Conservation (phyloP, 2,113 vertebrate genomes). For the Hipposideros armiger region DNA sequence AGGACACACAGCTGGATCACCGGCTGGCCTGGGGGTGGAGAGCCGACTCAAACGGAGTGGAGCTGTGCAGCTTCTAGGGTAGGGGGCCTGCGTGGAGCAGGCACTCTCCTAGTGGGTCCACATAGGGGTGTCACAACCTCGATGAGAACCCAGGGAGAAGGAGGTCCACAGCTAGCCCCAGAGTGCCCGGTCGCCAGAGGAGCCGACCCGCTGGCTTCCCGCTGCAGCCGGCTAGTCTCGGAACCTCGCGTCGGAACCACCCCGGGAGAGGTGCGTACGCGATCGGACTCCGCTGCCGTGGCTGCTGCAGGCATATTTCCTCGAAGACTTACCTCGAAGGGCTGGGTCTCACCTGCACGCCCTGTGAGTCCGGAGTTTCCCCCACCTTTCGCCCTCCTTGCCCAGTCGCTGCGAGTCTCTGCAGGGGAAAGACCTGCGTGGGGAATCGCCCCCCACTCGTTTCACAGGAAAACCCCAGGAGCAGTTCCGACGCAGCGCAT, state of each 20-base stretch:
- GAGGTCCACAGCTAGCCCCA: background rate
- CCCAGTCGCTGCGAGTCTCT: background rate
- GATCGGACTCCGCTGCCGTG: background rate
- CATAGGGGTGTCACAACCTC: background rate
- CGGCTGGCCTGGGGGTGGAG: background rate
- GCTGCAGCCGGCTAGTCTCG: background rate
- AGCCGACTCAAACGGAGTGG: background rate
- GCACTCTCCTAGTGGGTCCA: background rate
- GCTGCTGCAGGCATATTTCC: conserved; percentile 61
- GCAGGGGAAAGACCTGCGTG: conserved; percentile 12
- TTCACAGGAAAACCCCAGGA: conserved; percentile 56
- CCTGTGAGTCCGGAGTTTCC: conserved; percentile 52
- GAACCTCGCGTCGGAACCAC: background rate
- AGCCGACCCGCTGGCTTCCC: background rate
- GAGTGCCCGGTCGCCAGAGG: background rate
- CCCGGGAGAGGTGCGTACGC: background rate
- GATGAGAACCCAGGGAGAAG: background rate
- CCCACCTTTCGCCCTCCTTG: background rate
- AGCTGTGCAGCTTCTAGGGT: background rate
- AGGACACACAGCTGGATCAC: background rate
- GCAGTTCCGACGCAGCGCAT: conserved; percentile 34
- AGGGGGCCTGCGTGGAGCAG: background rate
- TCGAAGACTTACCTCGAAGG: conserved; percentile 80
- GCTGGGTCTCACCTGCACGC: conserved; percentile 47
- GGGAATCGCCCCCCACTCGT: background rate